phyloP scores from a whole-genome alignment of 2,797 vertebrate species.

The Pangasius djambal region DNA sequence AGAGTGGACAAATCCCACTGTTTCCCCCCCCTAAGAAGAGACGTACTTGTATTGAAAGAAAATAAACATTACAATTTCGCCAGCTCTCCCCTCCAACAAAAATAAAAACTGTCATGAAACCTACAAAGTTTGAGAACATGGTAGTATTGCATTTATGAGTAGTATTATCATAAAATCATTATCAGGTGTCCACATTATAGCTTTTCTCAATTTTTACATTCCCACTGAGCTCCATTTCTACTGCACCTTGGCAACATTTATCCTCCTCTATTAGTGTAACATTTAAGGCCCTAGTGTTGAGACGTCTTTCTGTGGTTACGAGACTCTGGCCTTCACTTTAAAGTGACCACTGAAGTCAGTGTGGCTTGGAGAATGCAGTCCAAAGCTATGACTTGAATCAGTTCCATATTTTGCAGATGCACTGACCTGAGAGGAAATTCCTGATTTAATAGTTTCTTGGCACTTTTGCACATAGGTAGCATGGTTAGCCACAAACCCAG shows the following conservation, averaged over 20 bases:
- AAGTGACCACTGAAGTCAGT: constrained; percentile 57
- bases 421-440: constrained; percentile 51
- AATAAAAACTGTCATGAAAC: background rate
- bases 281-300: constrained; percentile 19
- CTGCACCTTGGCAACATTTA: constrained; percentile 23
- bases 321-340: constrained; percentile 54
- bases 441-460: constrained; percentile 52
- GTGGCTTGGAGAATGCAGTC: constrained; percentile 54
- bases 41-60: background rate
- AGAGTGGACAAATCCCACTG: background rate
- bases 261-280: constrained; percentile 9
- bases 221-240: constrained; percentile 27
- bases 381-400: constrained; percentile 65
- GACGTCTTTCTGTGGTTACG: constrained; percentile 19
- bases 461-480: constrained; percentile 47
- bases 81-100: background rate
- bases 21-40: background rate
- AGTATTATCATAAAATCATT: constrained; percentile 23
- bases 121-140: background rate
- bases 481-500: constrained; percentile 32
- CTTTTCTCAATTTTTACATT: constrained; percentile 34
- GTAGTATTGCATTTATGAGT: constrained; percentile 1
- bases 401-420: constrained; percentile 55
- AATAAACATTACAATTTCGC: background rate
- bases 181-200: constrained; percentile 4